Percentiles rank a stretch among this genome's conserved stretches.
Evolutionary conservation across 2,797 vertebrate species (phyloP).

Genomic region (Anisognathus igniventris): DNA sequence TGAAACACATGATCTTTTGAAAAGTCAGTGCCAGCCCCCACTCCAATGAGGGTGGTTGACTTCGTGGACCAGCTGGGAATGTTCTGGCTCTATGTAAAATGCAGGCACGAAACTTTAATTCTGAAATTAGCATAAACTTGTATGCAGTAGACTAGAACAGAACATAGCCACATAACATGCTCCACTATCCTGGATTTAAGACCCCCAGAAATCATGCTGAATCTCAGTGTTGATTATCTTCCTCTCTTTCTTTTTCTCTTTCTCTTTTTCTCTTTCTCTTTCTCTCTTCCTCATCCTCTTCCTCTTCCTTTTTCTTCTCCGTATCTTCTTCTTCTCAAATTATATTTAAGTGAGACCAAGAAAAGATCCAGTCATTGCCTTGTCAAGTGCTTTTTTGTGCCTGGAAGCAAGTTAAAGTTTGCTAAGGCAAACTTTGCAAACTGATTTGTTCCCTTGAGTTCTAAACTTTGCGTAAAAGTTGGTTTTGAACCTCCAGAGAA

Average conservation of each 20-base stretch:
- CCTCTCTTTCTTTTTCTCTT: not conserved
- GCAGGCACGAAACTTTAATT: not conserved
- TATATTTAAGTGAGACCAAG: not conserved
- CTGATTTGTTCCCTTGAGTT: not conserved
- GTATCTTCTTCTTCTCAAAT: not conserved
- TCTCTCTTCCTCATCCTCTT: not conserved
- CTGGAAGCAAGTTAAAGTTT: not conserved
- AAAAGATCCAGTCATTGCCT: not conserved
- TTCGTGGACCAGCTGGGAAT: no score
- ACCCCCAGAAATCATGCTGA: not conserved
- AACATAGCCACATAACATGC: no score
- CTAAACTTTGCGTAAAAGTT: not conserved
- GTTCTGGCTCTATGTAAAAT: not conserved
- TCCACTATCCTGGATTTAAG: not conserved
- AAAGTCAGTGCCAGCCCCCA: not conserved
- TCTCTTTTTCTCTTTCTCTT: not conserved
- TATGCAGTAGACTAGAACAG: not conserved
- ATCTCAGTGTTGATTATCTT: not conserved
- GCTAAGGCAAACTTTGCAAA: not conserved
- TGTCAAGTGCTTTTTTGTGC: not conserved
- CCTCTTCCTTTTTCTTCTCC: not conserved
- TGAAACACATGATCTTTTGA: not conserved
- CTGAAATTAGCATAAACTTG: not conserved
- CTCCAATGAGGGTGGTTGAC: fast-evolving
- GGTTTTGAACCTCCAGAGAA: not conserved